phyloP scores from a whole-genome alignment of 1,140 invertebrate genomes.

The Zaprionus vittiger region DNA sequence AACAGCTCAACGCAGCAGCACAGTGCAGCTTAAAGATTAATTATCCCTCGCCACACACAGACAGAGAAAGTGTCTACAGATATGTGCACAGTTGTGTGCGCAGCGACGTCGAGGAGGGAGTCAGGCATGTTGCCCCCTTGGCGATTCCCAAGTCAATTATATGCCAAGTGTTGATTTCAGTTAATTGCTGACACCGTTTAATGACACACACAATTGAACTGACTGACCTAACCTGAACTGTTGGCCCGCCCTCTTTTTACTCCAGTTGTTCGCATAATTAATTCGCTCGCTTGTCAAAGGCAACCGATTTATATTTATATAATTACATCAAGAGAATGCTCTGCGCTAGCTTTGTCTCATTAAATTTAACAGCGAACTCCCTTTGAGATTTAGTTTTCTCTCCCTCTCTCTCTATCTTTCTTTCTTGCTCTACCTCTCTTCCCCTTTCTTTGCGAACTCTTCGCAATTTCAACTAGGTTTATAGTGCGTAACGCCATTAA shows the following conservation, averaged over 20 bases:
- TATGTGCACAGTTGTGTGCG: not conserved
- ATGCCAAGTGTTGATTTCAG: slow-evolving; percentile 65
- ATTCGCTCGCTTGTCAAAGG: slow-evolving; percentile 46
- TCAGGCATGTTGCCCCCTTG: not conserved
- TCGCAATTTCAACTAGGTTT: slow-evolving; percentile 39
- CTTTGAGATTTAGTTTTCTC: slow-evolving; percentile 12
- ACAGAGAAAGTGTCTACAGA: not conserved
- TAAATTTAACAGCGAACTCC: not conserved
- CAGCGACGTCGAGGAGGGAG: not conserved
- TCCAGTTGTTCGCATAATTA: slow-evolving; percentile 58
- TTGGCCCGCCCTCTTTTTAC: not conserved
- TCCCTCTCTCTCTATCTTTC: not conserved
- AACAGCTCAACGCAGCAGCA: slow-evolving; percentile 34
- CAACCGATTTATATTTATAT: slow-evolving; percentile 13
- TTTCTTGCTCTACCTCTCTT: not conserved
- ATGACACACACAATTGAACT: slow-evolving; percentile 47
- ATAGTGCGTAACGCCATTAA: slow-evolving; percentile 76
- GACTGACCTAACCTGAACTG: slow-evolving; percentile 25
- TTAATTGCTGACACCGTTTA: slow-evolving; percentile 71
- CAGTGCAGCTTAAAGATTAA: slow-evolving; percentile 61
- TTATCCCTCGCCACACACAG: slow-evolving; percentile 45
- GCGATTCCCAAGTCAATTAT: slow-evolving; percentile 53
- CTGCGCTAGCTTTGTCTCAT: slow-evolving; percentile 9
- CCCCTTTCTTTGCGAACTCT: not conserved
- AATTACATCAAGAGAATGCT: not conserved